Evolutionary conservation across 2,797 vertebrate species (phyloP), one percentile per base, ranked within the genome.

Genomic region (Propithecus deckenii): DNA sequence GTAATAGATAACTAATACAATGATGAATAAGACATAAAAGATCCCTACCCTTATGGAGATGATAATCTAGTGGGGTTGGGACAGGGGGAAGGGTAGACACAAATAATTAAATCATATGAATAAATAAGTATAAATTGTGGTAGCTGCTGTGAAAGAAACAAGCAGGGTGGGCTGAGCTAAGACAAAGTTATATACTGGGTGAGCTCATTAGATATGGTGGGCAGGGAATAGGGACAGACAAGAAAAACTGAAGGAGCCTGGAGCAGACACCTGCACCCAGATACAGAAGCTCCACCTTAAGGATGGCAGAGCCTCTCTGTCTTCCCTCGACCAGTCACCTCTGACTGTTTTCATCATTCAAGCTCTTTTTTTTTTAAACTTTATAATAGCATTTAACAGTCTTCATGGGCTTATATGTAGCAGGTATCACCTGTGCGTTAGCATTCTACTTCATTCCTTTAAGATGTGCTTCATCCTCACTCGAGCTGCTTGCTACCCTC

Each of bases 401-500:
- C 97, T 98, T 97, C 96, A 94, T 81, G 97, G 98, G 93, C 89
- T 98, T 97, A 94, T 97, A 97, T 63, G 95, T 95, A 97, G 95
- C 96, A 43, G 88, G 95, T 94, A 94, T 96, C 97, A 97, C 80
- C 97, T 95, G 93, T 79, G 97, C 87, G 61, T 85, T 86, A 83
- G 98, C 93, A 96, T 92, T 5, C 46, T n/a, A 38, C 46, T 74
- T 86, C 81, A 8, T 91, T 95, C 96, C 94, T 52, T 93, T 89
- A 92, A 95, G 95, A 83, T 41, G 75, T 35, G 17, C 28, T 18
- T 59, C 67, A 28, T 89, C 63, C 96, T 99, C 98, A 99, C 83
- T 99, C 99, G 74, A 99, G 98, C 74, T 99, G 99, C 98, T 99
- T 99, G 97, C 99, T 98, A 59, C 98, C 96, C 90, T 99, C 99